These are phyloP conservation scores for Syrphus vitripennis DNA, from an alignment of 2,888 invertebrate species.

Conservation along the genomic window DNA sequence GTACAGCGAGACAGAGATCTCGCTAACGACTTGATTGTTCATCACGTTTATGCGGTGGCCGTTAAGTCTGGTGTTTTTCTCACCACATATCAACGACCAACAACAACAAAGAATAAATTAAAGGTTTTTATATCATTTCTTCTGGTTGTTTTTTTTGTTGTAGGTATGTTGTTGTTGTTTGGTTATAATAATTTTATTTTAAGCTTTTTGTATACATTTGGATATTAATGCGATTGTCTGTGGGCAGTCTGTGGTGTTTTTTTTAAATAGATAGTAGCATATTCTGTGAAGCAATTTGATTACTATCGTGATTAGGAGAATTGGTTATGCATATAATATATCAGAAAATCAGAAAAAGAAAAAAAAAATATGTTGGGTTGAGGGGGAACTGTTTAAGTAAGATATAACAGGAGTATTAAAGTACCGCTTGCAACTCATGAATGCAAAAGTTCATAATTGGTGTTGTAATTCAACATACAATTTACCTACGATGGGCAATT, in stretches of 20 bases:
- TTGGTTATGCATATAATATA: constrained; percentile 48
- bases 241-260: constrained; percentile 48
- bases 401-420: constrained; percentile 17
- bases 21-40: constrained; percentile 63
- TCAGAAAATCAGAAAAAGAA: background rate
- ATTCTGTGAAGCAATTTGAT: constrained; percentile 55
- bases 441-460: constrained; percentile 28
- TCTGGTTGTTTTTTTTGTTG: background rate
- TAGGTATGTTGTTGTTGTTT: constrained; percentile 26
- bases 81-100: constrained; percentile 53
- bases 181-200: constrained; percentile 14
- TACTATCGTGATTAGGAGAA: constrained; percentile 61
- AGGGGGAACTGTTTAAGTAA: constrained; percentile 27
- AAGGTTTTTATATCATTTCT: constrained; percentile 18
- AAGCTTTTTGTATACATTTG: constrained; percentile 25
- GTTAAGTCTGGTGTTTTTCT: constrained; percentile 57
- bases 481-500: background rate
- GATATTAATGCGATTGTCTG: constrained; percentile 58
- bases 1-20: constrained; percentile 10
- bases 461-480: constrained; percentile 37
- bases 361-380: background rate
- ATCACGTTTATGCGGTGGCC: constrained; percentile 50
- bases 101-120: constrained; percentile 62
- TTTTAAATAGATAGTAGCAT: constrained; percentile 23
- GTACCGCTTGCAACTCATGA: constrained; percentile 16